Conservation (phyloP, 1,140 invertebrate genomes). For the fruit fly (Drosophila melanogaster) region DNA sequence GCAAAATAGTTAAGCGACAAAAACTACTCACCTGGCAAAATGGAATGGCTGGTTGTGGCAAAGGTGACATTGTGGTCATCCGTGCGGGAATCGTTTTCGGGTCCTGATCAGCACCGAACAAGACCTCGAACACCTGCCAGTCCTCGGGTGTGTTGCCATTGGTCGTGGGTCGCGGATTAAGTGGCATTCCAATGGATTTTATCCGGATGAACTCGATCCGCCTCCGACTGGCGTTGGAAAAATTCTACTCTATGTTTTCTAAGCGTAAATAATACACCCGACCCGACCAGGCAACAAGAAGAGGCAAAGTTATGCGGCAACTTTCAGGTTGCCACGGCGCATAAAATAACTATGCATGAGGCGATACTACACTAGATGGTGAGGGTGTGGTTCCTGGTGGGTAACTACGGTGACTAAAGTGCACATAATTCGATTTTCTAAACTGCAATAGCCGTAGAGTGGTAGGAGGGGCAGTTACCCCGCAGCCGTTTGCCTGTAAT, state of each 20-base stretch:
- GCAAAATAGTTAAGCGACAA: conserved; percentile 32
- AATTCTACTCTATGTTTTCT: conserved; percentile 59
- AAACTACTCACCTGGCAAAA: conserved; percentile 42
- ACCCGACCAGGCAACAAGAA: conserved; percentile 39
- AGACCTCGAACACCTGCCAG: conserved; percentile 88
- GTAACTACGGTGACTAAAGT: conserved; percentile 62
- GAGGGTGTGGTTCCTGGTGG: conserved; percentile 2
- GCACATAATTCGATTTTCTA: conserved; percentile 53
- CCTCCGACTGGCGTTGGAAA: conserved; percentile 19
- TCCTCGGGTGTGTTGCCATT: conserved; percentile 87
- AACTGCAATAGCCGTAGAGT: conserved; percentile 35
- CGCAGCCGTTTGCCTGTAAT: conserved; percentile 46
- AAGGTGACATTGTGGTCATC: conserved; percentile 22
- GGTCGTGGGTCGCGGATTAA: conserved; percentile 53
- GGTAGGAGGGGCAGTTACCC: neutral
- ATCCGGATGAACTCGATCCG: conserved; percentile 10
- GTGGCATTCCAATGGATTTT: conserved; percentile 50
- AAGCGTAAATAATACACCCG: conserved; percentile 49
- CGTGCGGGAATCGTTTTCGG: neutral
- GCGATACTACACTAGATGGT: neutral
- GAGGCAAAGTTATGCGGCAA: conserved; percentile 38
- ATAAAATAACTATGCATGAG: conserved; percentile 70
- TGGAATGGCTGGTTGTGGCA: neutral
- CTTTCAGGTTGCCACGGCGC: conserved; percentile 63
- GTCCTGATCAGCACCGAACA: conserved; percentile 77